A percentile compares a stretch with the other conserved stretches of the same genome.
These are phyloP conservation scores for Leptinotarsa lineolata DNA, from an alignment of 1,140 invertebrate species.

Conservation along the genomic window DNA sequence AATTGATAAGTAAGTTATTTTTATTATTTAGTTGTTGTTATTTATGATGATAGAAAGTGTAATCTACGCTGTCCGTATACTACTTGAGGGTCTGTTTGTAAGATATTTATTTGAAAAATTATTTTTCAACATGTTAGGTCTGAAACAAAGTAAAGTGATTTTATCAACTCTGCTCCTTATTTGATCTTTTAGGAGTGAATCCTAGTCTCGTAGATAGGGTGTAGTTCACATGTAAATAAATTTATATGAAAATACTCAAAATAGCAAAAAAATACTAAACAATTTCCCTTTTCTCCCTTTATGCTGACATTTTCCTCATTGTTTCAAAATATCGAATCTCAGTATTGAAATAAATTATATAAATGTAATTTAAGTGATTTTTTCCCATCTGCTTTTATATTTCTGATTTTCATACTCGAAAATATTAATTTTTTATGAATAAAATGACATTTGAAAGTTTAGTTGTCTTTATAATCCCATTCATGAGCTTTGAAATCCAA, in stretches of 20 bases:
- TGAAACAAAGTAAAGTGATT: conserved; percentile 32
- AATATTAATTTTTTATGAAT: conserved; percentile 14
- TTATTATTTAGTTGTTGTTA: conserved; percentile 31
- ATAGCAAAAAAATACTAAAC: conserved; percentile 14
- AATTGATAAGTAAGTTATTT: conserved; percentile 48
- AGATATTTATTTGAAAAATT: conserved; percentile 39
- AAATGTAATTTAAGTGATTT: not conserved
- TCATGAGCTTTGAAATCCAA: not conserved
- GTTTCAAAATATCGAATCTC: too few relatives aligned
- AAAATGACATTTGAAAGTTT: conserved; percentile 8
- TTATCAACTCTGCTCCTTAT: conserved; percentile 25
- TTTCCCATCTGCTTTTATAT: not conserved
- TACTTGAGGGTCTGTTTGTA: conserved; percentile 30
- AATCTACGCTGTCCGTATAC: conserved; percentile 37
- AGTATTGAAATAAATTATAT: not conserved
- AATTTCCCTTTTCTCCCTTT: not conserved
- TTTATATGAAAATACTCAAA: conserved; percentile 42
- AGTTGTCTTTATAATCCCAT: conserved; percentile 9
- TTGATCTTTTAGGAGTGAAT: conserved; percentile 30
- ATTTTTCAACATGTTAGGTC: conserved; percentile 33
- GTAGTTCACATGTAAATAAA: conserved; percentile 45
- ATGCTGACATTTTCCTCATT: too few relatives aligned
- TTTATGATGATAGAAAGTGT: conserved; percentile 29
- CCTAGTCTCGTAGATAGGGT: conserved; percentile 49
- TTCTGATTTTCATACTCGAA: conserved; percentile 1